phyloP scores from a whole-genome alignment of 1,140 invertebrate genomes.

The Aphaenogaster floridana region DNA sequence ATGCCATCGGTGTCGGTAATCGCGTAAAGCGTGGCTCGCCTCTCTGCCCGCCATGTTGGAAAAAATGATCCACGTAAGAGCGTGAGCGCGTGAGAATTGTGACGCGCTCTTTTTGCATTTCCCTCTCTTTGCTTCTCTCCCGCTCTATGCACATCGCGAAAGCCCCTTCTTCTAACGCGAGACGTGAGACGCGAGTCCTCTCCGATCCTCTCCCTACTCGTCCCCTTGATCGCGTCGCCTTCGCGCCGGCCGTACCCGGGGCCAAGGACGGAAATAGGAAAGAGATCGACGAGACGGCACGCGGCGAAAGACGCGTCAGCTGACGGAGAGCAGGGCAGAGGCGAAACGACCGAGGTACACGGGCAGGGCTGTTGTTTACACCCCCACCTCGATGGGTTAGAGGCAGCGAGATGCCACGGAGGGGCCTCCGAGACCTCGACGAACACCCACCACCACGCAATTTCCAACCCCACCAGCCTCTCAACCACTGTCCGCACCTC shows the following conservation, averaged over 20 bases:
- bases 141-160: slow-evolving; percentile 63
- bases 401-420: slow-evolving; percentile 82
- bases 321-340: slow-evolving; percentile 76
- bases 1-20: not conserved
- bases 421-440: slow-evolving; percentile 83
- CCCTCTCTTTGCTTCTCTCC: slow-evolving; percentile 61
- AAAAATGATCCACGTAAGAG: slow-evolving; percentile 62
- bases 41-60: slow-evolving; percentile 78
- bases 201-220: slow-evolving; percentile 10
- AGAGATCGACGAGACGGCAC: slow-evolving; percentile 68
- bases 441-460: slow-evolving; percentile 87
- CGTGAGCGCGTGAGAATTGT: slow-evolving; percentile 57
- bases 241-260: slow-evolving; percentile 19
- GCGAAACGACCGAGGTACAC: slow-evolving; percentile 66
- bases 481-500: slow-evolving; percentile 87
- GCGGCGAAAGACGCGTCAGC: slow-evolving; percentile 64
- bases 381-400: slow-evolving; percentile 84
- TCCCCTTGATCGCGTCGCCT: not conserved
- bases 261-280: slow-evolving; percentile 72
- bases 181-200: not conserved
- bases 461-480: slow-evolving; percentile 87
- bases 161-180: slow-evolving; percentile 51
- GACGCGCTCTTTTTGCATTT: slow-evolving; percentile 54
- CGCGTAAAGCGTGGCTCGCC: not conserved
- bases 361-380: slow-evolving; percentile 85